phyloP scores from a whole-genome alignment of 2,113 vertebrate genomes.

The Silurus meridionalis region DNA sequence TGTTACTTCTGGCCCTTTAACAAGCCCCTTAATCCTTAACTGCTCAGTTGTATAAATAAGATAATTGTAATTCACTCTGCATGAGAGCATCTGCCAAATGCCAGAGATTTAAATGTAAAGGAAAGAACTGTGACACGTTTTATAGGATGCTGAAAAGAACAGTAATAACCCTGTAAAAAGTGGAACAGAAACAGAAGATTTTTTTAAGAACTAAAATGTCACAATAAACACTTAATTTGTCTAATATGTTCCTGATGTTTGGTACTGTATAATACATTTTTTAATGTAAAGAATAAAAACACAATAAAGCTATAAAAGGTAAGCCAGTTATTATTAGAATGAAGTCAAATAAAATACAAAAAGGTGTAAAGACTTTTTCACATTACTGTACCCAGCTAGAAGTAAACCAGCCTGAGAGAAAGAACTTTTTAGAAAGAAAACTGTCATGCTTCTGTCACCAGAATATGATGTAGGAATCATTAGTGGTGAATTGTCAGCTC shows the following conservation, averaged over 20 bases:
- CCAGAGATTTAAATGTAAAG: too few relatives aligned
- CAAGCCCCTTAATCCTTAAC: too few relatives aligned
- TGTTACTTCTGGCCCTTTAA: too few relatives aligned
- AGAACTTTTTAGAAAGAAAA: neutral
- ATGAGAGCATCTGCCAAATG: too few relatives aligned
- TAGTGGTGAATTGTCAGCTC: slow-evolving; percentile 10
- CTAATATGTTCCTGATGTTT: neutral
- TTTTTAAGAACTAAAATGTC: neutral
- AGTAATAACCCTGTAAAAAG: neutral
- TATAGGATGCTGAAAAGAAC: neutral
- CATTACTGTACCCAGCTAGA: neutral
- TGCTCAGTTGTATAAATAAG: too few relatives aligned
- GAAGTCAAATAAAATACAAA: too few relatives aligned
- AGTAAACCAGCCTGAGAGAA: neutral
- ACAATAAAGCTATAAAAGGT: too few relatives aligned
- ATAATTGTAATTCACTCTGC: too few relatives aligned
- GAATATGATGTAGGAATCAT: slow-evolving; percentile 15
- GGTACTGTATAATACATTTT: neutral
- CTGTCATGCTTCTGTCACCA: neutral
- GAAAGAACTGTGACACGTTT: neutral
- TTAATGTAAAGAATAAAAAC: neutral
- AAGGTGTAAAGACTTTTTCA: neutral
- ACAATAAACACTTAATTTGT: neutral
- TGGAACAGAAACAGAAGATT: neutral
- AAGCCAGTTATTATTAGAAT: too few relatives aligned